Evolutionary conservation across 2,113 vertebrate species (phyloP), one percentile per base, ranked within the genome.

Genomic region (Prietella phreatophila): DNA sequence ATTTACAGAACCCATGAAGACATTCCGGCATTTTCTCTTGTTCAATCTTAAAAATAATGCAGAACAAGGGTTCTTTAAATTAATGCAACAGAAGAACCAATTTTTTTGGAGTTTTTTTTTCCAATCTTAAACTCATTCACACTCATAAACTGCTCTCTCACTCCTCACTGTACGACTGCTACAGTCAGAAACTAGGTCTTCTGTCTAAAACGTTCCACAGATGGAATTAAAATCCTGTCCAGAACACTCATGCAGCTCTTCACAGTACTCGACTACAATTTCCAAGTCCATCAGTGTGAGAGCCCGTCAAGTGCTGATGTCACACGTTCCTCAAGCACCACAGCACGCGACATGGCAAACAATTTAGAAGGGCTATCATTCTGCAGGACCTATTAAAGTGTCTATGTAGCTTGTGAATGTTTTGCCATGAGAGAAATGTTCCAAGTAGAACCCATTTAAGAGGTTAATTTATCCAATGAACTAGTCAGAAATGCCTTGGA

Each of bases 261-360:
- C 47, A 87, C 86, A 78, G 73, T 25, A 75, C 55, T 84, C 58
- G 25, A 75, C 69, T 71, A 55, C 56, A 85, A 69, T 80, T 69
- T 61, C 85, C 81, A 81, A 76, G 58, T 71, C 86, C 30, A 81
- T 85, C 61, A 71, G 75, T 42, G 42, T 47, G 88, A 90, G 80
- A 75, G 63, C 73, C 82, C 55, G 73, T 56, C 81, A 76, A 89
- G 78, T 87, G 80, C 86, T 85, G 79, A 87, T 84, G 88, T 88
- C 75, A 84, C 75, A 65, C 73, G 84, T 73, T 85, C 83, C 75
- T 86, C 85, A 84, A 86, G 89, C 73, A 85, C 86, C 36, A 83
- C 82, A 84, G 82, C 63, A 85, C 75, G 86, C 42, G 42, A 6
- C 60, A 69, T 53, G 86, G 88, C 76, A 71, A 13, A 71, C 17